Base-by-base conservation (phyloP, 2,797 vertebrate species). In the Halcyon chelicuti region DNA sequence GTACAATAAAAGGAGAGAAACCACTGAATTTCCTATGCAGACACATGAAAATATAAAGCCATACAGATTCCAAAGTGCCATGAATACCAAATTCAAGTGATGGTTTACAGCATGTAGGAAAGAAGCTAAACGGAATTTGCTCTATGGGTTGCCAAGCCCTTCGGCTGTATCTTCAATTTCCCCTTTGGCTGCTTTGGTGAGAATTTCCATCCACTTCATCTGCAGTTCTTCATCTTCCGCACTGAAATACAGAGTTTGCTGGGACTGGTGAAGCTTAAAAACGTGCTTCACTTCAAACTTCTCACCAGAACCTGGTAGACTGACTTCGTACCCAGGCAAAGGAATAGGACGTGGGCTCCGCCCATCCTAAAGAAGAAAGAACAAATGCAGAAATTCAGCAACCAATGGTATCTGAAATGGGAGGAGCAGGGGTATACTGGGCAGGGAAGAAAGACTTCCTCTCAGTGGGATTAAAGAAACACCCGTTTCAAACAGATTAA, bases 41-140 rank as follows among this genome's bases (percentile, higher is more conserved):
- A 96, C 96, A 95, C 94, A 95, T 95, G 96, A 97, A 95, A 88
- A 96, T 98, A 97, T 90, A 97, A 97, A 98, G 98, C 98, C 97
- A 97, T 96, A 96, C 90, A 88, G 92, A 86, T 94, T 89, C 97
- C 98, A 99, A 99, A 99, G 98, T 99, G 98, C 98, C 98, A 98
- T 98, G 97, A 97, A 98, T 98, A 98, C 49, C 97, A 95, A 98
- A 98, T 99, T 99, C 98, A 99, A 98, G 98, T 99, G 98, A 98
- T 87, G 71, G 80, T 94, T 95, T 92, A 91, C 83, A 97, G 90
- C 86, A 65, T 86, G 80, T 77, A 92, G 72, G 54, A 98, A 70
- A 94, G 79, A 76, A 96, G 81, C 52, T 49, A 96, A 85, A 76
- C 18, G 67, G 40, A 78, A 70, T 82, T 96, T 76, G 78, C 74